These are phyloP conservation scores for Ginglymostoma cirratum DNA, from an alignment of 2,113 vertebrate genomes.

Conservation along the genomic window DNA sequence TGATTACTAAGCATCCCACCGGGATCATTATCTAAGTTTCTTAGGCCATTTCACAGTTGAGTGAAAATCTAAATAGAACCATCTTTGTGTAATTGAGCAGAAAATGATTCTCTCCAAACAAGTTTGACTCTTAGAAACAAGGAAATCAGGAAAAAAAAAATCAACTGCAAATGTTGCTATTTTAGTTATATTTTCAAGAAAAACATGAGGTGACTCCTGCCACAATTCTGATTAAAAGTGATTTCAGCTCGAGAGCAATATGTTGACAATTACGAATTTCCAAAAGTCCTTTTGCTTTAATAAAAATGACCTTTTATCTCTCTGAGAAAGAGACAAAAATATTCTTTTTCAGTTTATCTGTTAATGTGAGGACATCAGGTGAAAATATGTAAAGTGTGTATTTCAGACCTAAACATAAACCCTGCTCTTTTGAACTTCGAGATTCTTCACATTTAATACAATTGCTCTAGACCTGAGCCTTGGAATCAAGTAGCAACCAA, in stretches of 20 bases:
- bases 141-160: conserved; percentile 68
- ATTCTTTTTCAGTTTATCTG: not conserved
- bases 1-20: conserved; percentile 56
- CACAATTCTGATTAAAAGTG: conserved; percentile 46
- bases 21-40: conserved; percentile 63
- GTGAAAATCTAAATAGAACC: conserved; percentile 66
- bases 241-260: not conserved
- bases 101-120: conserved; percentile 68
- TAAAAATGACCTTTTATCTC: not conserved
- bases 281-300: not conserved
- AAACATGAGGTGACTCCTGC: conserved; percentile 54
- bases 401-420: not conserved
- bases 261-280: not conserved
- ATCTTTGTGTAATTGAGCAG: conserved; percentile 72
- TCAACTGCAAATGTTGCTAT: conserved; percentile 60
- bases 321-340: not conserved
- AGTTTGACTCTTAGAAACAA: conserved; percentile 67
- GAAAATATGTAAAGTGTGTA: too few species aligned
- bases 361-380: not conserved
- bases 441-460: not conserved
- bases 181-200: conserved; percentile 54
- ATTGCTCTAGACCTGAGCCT: not conserved
- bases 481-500: not conserved
- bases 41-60: conserved; percentile 73
- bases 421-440: conserved; percentile 3